phyloP scores from a whole-genome alignment of 2,888 invertebrate species.

The Pristionchus fissidentatus region DNA sequence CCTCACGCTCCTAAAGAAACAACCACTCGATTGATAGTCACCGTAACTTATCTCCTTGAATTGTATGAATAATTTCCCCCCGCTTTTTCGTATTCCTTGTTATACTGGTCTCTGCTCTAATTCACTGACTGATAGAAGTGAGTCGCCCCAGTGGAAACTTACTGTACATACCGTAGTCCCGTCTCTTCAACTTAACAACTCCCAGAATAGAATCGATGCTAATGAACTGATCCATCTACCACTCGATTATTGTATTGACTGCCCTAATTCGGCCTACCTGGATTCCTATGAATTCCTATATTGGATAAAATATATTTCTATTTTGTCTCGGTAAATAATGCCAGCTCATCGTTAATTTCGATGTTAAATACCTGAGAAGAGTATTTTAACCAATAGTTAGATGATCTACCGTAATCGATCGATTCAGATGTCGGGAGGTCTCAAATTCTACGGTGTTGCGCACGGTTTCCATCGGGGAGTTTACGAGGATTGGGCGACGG shows the following conservation, averaged over 20 bases:
- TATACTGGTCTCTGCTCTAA: conserved; percentile 1
- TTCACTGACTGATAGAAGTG: not conserved
- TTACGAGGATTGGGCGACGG: conserved; percentile 52
- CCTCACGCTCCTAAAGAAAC: not conserved
- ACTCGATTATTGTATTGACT: conserved; percentile 10
- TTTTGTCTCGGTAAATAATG: not conserved
- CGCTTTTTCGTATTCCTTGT: not conserved
- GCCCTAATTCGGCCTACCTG: not conserved
- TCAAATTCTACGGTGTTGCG: conserved; percentile 65
- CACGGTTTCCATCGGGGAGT: conserved; percentile 58
- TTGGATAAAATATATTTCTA: conserved; percentile 13
- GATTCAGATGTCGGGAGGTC: conserved; percentile 11
- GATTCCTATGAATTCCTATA: not conserved
- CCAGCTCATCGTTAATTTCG: not conserved
- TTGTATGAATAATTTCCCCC: not conserved
- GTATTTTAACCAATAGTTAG: not conserved
- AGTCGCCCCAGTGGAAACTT: not conserved
- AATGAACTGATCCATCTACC: conserved; percentile 25
- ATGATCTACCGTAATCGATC: not conserved
- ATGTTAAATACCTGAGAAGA: not conserved
- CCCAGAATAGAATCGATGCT: too few relatives aligned
- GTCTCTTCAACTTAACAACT: not conserved
- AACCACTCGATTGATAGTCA: not conserved
- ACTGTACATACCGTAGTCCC: conserved; percentile 31
- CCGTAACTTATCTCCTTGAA: not conserved